These are phyloP conservation scores for Drosophila fulvimacula DNA, from an alignment of 2,888 invertebrate genomes.

Conservation along the genomic window DNA sequence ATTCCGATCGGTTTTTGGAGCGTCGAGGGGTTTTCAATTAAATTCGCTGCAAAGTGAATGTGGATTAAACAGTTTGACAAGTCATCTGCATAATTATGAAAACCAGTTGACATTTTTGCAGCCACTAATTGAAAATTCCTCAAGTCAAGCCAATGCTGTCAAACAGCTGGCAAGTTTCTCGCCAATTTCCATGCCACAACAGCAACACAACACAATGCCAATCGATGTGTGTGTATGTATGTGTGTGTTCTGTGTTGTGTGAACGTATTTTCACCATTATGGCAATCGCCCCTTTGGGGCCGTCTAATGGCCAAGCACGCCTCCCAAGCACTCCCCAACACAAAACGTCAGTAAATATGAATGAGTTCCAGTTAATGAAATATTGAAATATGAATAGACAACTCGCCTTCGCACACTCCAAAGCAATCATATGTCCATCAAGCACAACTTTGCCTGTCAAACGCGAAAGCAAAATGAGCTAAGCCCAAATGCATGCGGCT, in stretches of 20 bases:
- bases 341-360: conserved; percentile 44
- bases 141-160: conserved; percentile 44
- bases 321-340: conserved; percentile 15
- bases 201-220: conserved; percentile 28
- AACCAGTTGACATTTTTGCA: conserved; percentile 59
- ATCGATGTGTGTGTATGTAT: conserved; percentile 28
- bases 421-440: conserved; percentile 70
- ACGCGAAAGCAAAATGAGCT: conserved; percentile 13
- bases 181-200: conserved; percentile 17
- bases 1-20: conserved; percentile 5
- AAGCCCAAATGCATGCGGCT: background rate
- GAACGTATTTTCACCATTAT: conserved; percentile 50
- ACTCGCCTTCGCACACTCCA: conserved; percentile 31
- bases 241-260: conserved; percentile 34
- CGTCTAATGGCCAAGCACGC: conserved; percentile 39
- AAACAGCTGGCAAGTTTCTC: conserved; percentile 49
- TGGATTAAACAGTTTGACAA: conserved; percentile 64
- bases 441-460: conserved; percentile 41
- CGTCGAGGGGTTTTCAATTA: conserved; percentile 51
- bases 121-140: conserved; percentile 75
- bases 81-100: conserved; percentile 69
- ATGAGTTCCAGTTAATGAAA: conserved; percentile 59
- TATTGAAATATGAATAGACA: conserved; percentile 63
- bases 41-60: conserved; percentile 59
- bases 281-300: conserved; percentile 32